Conservation (phyloP, 64 coral and sea anemone genomes). For the Montipora foliosa region DNA sequence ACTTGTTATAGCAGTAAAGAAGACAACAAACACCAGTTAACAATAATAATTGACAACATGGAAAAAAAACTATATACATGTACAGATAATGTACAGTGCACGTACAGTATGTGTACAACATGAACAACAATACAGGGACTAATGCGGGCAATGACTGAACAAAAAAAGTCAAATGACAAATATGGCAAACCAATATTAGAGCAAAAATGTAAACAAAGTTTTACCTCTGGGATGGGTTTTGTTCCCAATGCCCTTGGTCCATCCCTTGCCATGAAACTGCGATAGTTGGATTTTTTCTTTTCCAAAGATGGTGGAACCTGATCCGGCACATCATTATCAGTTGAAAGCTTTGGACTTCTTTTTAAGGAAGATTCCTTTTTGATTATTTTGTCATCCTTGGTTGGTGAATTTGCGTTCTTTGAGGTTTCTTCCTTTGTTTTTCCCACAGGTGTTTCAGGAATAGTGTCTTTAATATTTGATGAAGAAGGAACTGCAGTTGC, state of each 20-base stretch:
- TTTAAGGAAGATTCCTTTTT: constrained; percentile 59
- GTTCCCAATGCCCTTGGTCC: constrained; percentile 82
- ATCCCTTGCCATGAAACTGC: constrained; percentile 89
- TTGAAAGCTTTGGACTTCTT: constrained; percentile 52
- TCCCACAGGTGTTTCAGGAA: constrained; percentile 24
- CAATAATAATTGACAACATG: too few relatives aligned
- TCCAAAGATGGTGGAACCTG: constrained; percentile 88
- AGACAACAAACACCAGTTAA: too few relatives aligned
- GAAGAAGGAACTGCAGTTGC: constrained; percentile 29
- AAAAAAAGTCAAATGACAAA: too few relatives aligned
- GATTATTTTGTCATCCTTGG: constrained; percentile 23
- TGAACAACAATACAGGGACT: too few relatives aligned
- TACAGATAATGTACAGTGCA: too few relatives aligned
- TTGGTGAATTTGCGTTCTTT: constrained; percentile 43
- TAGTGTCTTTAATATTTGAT: constrained; percentile 13
- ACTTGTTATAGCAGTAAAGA: too few relatives aligned
- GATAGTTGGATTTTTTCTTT: constrained; percentile 86
- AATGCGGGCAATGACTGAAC: too few relatives aligned
- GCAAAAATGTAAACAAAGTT: too few relatives aligned
- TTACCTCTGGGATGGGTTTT: constrained; percentile 88
- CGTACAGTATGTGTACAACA: too few relatives aligned
- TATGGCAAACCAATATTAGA: too few relatives aligned
- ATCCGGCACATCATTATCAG: constrained; percentile 7
- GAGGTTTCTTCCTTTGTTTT: constrained; percentile 30
- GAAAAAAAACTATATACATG: too few relatives aligned